Conservation (phyloP, 2,888 invertebrate species). For the Nasonovia ribisnigri region DNA sequence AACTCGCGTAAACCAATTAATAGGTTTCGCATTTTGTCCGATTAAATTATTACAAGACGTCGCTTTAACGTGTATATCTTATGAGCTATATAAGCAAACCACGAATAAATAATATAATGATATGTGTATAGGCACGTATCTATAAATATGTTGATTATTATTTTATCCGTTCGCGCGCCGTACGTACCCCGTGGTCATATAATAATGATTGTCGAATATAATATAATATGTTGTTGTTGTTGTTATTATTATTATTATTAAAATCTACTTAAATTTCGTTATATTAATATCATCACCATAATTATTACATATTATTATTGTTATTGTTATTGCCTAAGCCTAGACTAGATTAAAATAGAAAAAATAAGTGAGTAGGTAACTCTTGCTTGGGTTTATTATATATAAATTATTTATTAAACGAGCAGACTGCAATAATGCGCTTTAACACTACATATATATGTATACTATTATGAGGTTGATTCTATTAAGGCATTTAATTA, state of each 20-base stretch:
- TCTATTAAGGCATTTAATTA: background rate
- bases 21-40: conserved; percentile 12
- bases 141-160: background rate
- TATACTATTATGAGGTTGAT: background rate
- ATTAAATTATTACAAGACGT: background rate
- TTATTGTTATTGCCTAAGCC: background rate
- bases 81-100: background rate
- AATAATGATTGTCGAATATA: background rate
- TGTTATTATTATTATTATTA: too few relatives aligned
- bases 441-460: background rate
- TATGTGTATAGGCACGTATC: background rate
- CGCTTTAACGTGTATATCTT: background rate
- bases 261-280: background rate
- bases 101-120: background rate
- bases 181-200: background rate
- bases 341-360: background rate
- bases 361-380: background rate
- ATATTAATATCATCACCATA: background rate
- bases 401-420: too few relatives aligned
- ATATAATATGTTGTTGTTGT: background rate
- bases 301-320: background rate
- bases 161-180: background rate
- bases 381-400: background rate
- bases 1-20: conserved; percentile 22
- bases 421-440: background rate